Evolutionary conservation across 2,797 vertebrate species (phyloP).

Genomic region (Poecile montanus): DNA sequence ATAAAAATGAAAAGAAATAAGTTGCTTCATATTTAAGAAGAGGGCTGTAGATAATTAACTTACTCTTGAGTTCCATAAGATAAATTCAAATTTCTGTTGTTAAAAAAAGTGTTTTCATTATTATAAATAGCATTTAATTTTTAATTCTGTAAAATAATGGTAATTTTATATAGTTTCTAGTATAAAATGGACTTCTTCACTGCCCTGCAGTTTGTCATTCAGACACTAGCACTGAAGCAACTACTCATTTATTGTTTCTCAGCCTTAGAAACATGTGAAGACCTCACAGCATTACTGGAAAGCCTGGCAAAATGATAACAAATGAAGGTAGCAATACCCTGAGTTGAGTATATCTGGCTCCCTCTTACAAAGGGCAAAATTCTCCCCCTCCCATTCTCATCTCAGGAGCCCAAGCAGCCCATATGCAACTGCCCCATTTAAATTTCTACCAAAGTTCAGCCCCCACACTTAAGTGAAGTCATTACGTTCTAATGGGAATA

Average conservation of each 20-base stretch:
- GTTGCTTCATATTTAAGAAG: constrained; percentile 27
- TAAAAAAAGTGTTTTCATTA: neutral
- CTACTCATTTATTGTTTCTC: neutral
- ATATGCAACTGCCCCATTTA: neutral
- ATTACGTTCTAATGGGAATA: accelerated
- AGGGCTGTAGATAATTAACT: neutral
- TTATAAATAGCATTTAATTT: neutral
- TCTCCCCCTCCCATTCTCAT: neutral
- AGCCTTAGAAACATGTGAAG: neutral
- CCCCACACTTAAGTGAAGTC: neutral
- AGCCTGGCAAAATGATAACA: neutral
- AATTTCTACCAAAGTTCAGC: neutral
- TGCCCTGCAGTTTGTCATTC: neutral
- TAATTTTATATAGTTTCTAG: neutral
- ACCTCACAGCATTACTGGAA: neutral
- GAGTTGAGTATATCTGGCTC: neutral
- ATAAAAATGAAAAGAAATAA: neutral
- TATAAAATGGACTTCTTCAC: neutral
- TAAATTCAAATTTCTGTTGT: neutral
- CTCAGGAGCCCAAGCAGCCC: neutral
- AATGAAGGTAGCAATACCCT: neutral
- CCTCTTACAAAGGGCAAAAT: neutral
- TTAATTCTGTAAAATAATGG: neutral
- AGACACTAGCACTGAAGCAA: neutral
- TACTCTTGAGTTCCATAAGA: neutral